Evolutionary conservation across 2,888 invertebrate genomes (phyloP), one percentile per base, ranked within the genome.

Genomic region (Baronia brevicornis): DNA sequence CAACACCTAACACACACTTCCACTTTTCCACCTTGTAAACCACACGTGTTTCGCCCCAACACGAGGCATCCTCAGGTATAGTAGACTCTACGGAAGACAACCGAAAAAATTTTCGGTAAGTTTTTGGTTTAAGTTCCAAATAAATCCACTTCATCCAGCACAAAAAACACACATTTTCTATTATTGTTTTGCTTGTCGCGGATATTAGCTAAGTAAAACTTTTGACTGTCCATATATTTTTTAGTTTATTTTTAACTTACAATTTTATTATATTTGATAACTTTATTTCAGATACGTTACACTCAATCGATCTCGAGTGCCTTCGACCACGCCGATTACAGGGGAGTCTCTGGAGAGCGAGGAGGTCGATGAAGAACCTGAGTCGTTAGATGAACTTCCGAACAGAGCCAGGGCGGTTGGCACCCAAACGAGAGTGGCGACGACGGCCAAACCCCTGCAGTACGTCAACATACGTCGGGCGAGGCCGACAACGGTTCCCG

Each of bases 381-480:
- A 64, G 3, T 54, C 57, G 5, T 56, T 54, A 5, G 49, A 52
- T n/a, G 44, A 48, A 2, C 41, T 43, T 12, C 30, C 44, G 2
- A 39, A 54, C 1, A 46, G 63, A 23, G 47, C 58, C 0, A 53
- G 71, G 46, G 40, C 65, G 4, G 59, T 49, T 1, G 66, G 64
- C 1, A 24, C 48, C 1, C 60, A 56, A 6, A 33, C 48, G n/a
- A 55, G 50, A 3, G 53, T 62, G 0, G 67, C 60, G 5, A 69
- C 74, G 8, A 72, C 75, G 1, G 52, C 69, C 4, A 86, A 80
- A 4, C 68, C 75, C 7, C 51, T 86, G 29, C 89, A 92, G 42
- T 93, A 93, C 49, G 90, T 91, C 0, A 92, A 90, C 31, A 91
- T 93, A 13, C 75, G 90, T 25, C 82, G 93, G 38, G 86, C 89